phyloP scores from a whole-genome alignment of 2,797 vertebrate genomes.

The Tokudaia muenninki region DNA sequence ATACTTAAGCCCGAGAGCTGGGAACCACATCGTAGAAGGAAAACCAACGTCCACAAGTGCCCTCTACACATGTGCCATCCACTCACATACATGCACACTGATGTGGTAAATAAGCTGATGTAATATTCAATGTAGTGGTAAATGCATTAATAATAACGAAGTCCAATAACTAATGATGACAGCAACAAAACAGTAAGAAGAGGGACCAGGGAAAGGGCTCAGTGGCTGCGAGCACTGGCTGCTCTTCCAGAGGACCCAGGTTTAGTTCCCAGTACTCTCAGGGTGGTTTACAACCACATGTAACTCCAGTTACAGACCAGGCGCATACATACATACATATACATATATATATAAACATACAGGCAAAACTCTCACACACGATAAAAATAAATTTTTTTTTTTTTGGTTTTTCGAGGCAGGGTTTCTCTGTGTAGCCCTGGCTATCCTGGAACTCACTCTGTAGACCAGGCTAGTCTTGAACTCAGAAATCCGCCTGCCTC shows the following conservation, averaged over 20 bases:
- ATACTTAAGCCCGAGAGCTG: neutral
- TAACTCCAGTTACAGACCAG: neutral
- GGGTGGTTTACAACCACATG: neutral
- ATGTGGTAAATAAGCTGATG: neutral
- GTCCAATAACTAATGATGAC: neutral
- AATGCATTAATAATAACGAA: neutral
- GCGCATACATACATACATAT: neutral
- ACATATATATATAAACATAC: neutral
- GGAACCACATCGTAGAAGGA: neutral
- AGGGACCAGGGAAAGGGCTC: neutral
- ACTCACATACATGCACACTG: neutral
- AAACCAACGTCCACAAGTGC: neutral
- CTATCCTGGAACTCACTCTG: too few relatives aligned
- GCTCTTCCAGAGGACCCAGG: neutral
- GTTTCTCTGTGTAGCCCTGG: too few relatives aligned
- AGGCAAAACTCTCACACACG: neutral
- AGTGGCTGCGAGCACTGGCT: neutral
- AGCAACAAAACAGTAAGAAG: conserved; percentile 1
- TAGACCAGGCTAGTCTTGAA: too few relatives aligned
- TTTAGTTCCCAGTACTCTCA: neutral
- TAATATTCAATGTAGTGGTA: neutral
- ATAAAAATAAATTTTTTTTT: neutral
- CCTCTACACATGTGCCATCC: neutral
- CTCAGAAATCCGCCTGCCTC: too few relatives aligned
- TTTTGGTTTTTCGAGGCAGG: too few relatives aligned